Conservation (phyloP, 2,113 vertebrate species). For the Istiophorus platypterus region DNA sequence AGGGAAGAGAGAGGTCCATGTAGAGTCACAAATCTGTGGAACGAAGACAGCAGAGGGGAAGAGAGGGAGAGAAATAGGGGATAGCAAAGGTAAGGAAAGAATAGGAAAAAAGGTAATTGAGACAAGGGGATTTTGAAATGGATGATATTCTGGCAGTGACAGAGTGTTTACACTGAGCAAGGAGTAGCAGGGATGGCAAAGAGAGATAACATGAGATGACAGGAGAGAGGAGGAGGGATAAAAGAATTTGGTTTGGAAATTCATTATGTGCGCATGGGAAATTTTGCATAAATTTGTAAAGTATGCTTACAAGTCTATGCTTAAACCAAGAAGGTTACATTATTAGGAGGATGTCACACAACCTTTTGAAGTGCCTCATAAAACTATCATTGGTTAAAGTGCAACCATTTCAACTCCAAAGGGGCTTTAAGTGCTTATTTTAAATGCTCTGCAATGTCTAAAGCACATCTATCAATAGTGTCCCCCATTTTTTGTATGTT, state of each 20-base stretch:
- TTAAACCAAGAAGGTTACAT: neutral
- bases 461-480: neutral
- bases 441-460: neutral
- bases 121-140: conserved; percentile 40
- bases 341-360: conserved; percentile 1
- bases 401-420: neutral
- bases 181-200: conserved; percentile 35
- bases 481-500: neutral
- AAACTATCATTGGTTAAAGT: neutral
- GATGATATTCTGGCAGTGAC: conserved; percentile 36
- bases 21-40: conserved; percentile 55
- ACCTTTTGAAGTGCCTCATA: neutral
- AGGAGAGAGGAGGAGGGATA: neutral
- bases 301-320: neutral
- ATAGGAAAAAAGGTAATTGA: conserved; percentile 28
- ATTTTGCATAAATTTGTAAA: conserved; percentile 1
- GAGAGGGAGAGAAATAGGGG: conserved; percentile 11
- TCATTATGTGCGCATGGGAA: neutral
- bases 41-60: conserved; percentile 37
- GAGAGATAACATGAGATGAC: conserved; percentile 46
- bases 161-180: conserved; percentile 22
- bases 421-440: neutral
- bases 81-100: conserved; percentile 10
- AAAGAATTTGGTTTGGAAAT: neutral
- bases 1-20: conserved; percentile 43